A percentile compares a stretch with the other conserved stretches of the same genome.
phyloP scores from a whole-genome alignment of 2,113 vertebrate genomes.

The Clarias magur region DNA sequence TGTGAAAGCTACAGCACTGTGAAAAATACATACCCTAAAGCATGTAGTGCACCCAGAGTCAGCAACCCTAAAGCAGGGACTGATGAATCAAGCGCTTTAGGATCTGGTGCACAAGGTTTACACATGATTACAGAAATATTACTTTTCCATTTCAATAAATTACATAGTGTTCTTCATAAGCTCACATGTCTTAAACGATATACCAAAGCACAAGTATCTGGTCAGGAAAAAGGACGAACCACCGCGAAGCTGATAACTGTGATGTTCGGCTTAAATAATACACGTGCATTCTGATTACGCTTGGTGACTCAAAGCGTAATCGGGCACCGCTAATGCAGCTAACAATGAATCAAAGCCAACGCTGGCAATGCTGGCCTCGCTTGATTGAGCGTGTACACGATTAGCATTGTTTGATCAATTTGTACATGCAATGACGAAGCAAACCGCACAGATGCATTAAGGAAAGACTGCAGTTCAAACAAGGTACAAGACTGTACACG shows the following conservation, averaged over 20 bases:
- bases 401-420: not conserved
- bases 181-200: conserved; percentile 70
- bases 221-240: conserved; percentile 66
- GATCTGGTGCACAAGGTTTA: conserved; percentile 54
- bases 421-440: conserved; percentile 1
- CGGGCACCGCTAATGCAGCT: not conserved
- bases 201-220: conserved; percentile 77
- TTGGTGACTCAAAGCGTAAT: conserved; percentile 20
- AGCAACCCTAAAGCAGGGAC: conserved; percentile 58
- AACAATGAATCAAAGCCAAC: not conserved
- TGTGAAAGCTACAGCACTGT: conserved; percentile 63
- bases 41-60: conserved; percentile 54
- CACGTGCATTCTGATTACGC: conserved; percentile 39
- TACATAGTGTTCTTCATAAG: conserved; percentile 68
- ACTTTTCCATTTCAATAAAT: conserved; percentile 68
- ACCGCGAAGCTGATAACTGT: conserved; percentile 50
- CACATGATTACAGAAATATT: conserved; percentile 56
- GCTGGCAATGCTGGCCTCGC: not conserved
- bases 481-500: conserved; percentile 40
- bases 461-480: conserved; percentile 15
- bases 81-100: conserved; percentile 53
- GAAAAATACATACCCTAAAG: conserved; percentile 58
- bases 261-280: conserved; percentile 49
- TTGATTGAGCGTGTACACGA: not conserved
- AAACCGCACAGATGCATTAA: conserved; percentile 23